Base-by-base conservation (phyloP, 2,888 invertebrate species). In the Bedellia somnulentella region DNA sequence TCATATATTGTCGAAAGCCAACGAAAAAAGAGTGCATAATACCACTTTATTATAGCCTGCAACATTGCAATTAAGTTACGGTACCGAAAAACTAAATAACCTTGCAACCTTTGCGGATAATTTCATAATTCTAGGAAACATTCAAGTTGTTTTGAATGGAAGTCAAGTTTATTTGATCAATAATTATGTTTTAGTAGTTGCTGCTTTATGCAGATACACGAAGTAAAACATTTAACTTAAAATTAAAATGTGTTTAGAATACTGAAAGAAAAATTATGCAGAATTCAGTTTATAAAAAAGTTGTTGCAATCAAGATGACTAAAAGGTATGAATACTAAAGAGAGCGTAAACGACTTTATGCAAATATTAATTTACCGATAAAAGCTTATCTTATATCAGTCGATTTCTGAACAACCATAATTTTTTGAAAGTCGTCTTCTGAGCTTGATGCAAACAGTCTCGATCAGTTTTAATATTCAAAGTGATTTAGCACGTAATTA, bases 321-420 rank as follows among this genome's bases (percentile, higher is more conserved):
- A n/a, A n/a, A n/a, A n/a, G n/a, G n/a, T 47, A 53, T 57, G 59
- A 57, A 64, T 62, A 60, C 60, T 52, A 53, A 59, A 52, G 17
- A 43, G 41, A 47, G 37, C 32, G 40, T 40, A 42, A 50, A 50
- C 57, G 52, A 47, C 47, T 52, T 62, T 64, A 61, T 57, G 61
- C 62, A 63, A 62, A 63, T 62, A 47, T 56, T 47, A 50, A 45
- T 41, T 51, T 51, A 52, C 54, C 49, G 49, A 45, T 39, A 45
- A 30, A 35, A 38, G 37, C 50, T 62, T 66, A 67, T 67, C 64
- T 49, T 17, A 35, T 44, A 47, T 50, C 57, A 51, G 61, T 59
- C 57, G 43, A 48, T 39, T 24, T 24, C 29, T 36, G 39, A 49
- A 56, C 53, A 46, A 46, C 54, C 58, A 61, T 57, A n/a, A n/a